Conservation (phyloP, 2,113 vertebrate genomes). For the Microtus ochrogaster region DNA sequence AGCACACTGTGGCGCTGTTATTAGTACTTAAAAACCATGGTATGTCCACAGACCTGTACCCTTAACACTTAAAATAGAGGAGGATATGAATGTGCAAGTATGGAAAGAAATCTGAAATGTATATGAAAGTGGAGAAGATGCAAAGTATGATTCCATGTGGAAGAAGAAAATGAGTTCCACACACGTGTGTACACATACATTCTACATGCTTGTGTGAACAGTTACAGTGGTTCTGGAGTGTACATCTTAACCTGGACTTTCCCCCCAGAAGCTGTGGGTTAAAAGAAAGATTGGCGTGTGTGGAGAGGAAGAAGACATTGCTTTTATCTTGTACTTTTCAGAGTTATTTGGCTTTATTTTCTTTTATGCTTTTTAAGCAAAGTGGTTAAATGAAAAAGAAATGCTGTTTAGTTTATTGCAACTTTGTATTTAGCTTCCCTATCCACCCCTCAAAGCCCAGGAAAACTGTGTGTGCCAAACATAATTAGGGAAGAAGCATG, state of each 20-base stretch:
- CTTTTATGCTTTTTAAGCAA: not conserved
- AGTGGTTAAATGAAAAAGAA: not conserved
- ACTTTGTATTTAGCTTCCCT: too few relatives aligned
- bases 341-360: not conserved
- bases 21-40: not conserved
- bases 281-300: accelerated
- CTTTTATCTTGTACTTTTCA: not conserved
- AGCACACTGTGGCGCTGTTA: not conserved
- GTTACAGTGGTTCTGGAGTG: not conserved
- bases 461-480: not conserved
- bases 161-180: not conserved
- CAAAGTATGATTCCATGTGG: too few relatives aligned
- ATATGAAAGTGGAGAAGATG: not conserved
- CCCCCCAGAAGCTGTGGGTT: not conserved
- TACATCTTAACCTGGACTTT: not conserved
- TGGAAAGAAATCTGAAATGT: not conserved
- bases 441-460: not conserved
- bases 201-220: accelerated
- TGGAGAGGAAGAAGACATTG: accelerated
- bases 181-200: not conserved
- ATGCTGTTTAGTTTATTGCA: not conserved
- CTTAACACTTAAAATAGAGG: not conserved
- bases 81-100: accelerated
- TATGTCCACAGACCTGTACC: accelerated
- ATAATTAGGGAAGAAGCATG: accelerated